Evolutionary conservation across 2,797 vertebrate genomes (phyloP), one percentile per base, ranked within the genome.

Genomic region (Erpetoichthys calabaricus): DNA sequence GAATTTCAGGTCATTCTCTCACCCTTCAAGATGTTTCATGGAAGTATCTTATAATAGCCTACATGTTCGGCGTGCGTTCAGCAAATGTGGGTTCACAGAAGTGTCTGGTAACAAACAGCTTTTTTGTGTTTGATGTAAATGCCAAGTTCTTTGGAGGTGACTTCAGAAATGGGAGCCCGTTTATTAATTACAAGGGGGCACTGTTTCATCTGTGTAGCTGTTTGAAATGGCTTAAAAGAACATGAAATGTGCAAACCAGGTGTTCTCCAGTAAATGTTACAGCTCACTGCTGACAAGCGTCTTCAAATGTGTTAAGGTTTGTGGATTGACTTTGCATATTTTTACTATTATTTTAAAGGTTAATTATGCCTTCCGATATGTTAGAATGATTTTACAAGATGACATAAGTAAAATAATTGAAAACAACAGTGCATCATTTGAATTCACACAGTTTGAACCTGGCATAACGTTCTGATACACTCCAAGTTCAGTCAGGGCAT

Each of bases 151-250:
- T 49, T 49, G 7, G 7, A n/a, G 47, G 47, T 7, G 7, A 49
- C 47, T n/a, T 49, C 47, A 49, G 47, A 49, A 49, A n/a, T 49
- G 47, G 47, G n/a, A 49, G 47, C n/a, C n/a, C n/a, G 47, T 49
- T 49, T 49, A n/a, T 7, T 49, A 49, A 7, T 49, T 49, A 49
- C 47, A 49, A 49, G 4, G 47, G n/a, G 47, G 7, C 47, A 7
- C 47, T 49, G 47, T 49, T 49, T 49, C n/a, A n/a, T 49, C 47
- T 49, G n/a, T 49, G 4, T 7, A n/a, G 47, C 7, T n/a, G n/a
- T 49, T 49, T 49, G 7, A 49, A 49, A 49, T 49, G 7, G 47
- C 47, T 49, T 7, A 49, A 49, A 49, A n/a, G 7, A n/a, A n/a
- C n/a, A 49, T 49, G 7, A 4, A 7, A 49, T 49, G 47, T 7